Percentiles rank a stretch among this genome's conserved stretches.
Evolutionary conservation across 30 jellyfish, hydroid and myxozoan genomes (phyloP).

Genomic region (Sanderia malayensis): DNA sequence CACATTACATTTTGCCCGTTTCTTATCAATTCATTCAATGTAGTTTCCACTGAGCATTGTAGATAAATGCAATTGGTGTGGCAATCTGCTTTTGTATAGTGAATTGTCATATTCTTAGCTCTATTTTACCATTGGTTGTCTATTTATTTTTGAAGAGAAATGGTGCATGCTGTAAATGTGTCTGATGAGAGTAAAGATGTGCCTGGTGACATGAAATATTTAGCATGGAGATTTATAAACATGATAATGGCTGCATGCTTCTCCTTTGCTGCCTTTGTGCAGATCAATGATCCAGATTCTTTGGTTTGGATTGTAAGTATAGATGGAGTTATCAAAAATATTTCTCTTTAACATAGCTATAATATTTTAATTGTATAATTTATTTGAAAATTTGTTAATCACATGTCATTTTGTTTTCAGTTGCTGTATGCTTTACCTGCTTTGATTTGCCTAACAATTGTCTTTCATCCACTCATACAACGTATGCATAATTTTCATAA

Average conservation of each 20-base stretch:
- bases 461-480: conserved; percentile 17
- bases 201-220: conserved; percentile 7
- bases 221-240: conserved; percentile 41
- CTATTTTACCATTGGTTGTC: no score
- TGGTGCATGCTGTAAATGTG: not conserved
- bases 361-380: no score
- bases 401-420: not conserved
- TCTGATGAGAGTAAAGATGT: not conserved
- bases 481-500: conserved; percentile 1
- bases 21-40: no score
- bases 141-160: no score
- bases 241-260: conserved; percentile 42
- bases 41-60: no score
- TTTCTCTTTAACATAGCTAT: not conserved
- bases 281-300: conserved; percentile 59
- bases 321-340: no score
- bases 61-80: no score
- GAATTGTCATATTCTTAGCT: no score
- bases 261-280: conserved; percentile 39
- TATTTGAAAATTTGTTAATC: not conserved
- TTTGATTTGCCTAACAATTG: conserved; percentile 8
- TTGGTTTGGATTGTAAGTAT: conserved; percentile 51
- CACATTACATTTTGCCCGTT: no score
- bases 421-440: conserved; percentile 26
- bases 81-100: no score